Evolutionary conservation across 2,797 vertebrate species (phyloP).

Genomic region (Mormyrops attenuatus): DNA sequence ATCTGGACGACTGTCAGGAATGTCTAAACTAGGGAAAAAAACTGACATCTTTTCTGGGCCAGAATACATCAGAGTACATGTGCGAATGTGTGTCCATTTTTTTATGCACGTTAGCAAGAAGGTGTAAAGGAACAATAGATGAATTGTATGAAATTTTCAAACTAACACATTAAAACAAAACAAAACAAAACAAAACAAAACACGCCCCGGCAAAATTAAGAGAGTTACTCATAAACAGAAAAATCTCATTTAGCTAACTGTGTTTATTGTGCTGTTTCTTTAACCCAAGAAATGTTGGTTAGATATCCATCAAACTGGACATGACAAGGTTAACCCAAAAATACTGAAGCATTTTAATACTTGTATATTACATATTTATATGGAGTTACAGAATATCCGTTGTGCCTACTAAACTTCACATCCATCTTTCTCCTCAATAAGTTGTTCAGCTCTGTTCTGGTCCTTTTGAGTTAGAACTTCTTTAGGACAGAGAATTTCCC

Average conservation of each 20-base stretch:
- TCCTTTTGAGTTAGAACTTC: slow-evolving; percentile 19
- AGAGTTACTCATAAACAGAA: slow-evolving; percentile 10
- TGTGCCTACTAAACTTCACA: neutral
- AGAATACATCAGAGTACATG: neutral
- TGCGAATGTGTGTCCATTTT: neutral
- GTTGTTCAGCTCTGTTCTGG: slow-evolving; percentile 7
- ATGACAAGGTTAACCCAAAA: slow-evolving; percentile 12
- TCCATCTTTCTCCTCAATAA: slow-evolving; percentile 16
- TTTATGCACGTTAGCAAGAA: neutral
- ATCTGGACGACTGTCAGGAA: slow-evolving; percentile 49
- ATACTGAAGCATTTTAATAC: slow-evolving; percentile 5
- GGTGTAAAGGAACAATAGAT: slow-evolving; percentile 1
- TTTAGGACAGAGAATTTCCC: slow-evolving; percentile 16
- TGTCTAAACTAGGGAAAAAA: slow-evolving; percentile 48
- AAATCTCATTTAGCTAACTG: slow-evolving; percentile 15
- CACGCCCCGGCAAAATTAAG: neutral
- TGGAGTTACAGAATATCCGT: neutral
- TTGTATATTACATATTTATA: slow-evolving; percentile 5
- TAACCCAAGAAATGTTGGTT: neutral
- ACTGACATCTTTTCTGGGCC: slow-evolving; percentile 23
- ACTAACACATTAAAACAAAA: slow-evolving; percentile 14
- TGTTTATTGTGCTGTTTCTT: slow-evolving; percentile 15
- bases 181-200: slow-evolving; percentile 1
- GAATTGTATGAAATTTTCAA: neutral
- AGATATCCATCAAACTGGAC: slow-evolving; percentile 3